Evolutionary conservation across 2,113 vertebrate genomes (phyloP), one percentile per base, ranked within the genome.

Genomic region (Limnothrissa miodon): DNA sequence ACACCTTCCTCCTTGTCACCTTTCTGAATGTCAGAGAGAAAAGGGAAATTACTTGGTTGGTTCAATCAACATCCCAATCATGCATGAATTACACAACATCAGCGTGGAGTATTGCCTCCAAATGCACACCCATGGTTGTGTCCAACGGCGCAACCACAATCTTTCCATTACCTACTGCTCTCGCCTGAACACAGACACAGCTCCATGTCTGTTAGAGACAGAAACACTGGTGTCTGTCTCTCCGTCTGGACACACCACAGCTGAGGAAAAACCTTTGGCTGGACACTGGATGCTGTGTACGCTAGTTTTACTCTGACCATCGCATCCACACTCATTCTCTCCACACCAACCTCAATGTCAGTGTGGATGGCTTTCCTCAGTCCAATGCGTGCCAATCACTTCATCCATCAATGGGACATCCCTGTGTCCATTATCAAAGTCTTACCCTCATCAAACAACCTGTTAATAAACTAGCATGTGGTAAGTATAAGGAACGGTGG

Each of bases 1-100:
- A 99, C 98, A 0, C 98, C 98, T 92, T 99, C 98, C 85, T 99
- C 98, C 78, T 95, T 93, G 0, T 98, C 97, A 21, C 98, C 98
- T 93, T 97, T 98, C 98, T 99, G 93, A 5, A 84, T 91, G 84
- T 91, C 89, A 88, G 86, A 91, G 86, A 25, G 80, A 78, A 78
- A 79, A 13, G 87, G 83, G 78, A 78, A 4, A 19, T 7, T 45
- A 78, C 62, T 70, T 36, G 62, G 29, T 33, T 33, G 62, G 2
- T 70, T 36, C 10, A 11, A 70, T 70, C 62, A 36, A 15, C 33
- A 66, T 70, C 13, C 3, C 62, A 33, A 70, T 13, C 4, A 33
- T 15, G 15, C 13, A 17, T 0, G 13, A 11, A 70, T 33, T 2
- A 15, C 62, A 70, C 11, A 33, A 15, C 62, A 15, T 4, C 21